Evolutionary conservation across 1,140 invertebrate genomes (phyloP).

Genomic region (Drosophila miranda): DNA sequence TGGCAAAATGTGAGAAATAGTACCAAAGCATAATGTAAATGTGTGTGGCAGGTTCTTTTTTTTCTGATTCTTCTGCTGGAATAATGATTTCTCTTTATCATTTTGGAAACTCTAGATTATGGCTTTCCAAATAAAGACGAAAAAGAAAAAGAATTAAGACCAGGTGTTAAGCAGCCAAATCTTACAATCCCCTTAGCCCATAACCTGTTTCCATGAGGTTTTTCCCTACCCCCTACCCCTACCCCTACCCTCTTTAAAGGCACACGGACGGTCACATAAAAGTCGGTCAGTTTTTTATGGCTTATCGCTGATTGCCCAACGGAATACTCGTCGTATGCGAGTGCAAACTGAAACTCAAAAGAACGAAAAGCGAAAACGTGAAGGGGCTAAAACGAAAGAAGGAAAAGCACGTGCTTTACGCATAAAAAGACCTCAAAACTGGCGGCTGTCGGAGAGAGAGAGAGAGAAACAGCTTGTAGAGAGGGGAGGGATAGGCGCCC

Average conservation of each 20-base stretch:
- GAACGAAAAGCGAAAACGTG: slow-evolving; percentile 1
- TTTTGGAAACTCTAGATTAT: no score
- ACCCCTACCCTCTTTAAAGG: background rate
- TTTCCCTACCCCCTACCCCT: background rate
- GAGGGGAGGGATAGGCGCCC: slow-evolving; percentile 4
- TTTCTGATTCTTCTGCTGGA: no score
- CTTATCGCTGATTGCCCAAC: slow-evolving; percentile 54
- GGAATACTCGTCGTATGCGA: background rate
- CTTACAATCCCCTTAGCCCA: slow-evolving; percentile 12
- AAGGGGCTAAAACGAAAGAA: slow-evolving; percentile 15
- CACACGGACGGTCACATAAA: no score
- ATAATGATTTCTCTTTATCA: no score
- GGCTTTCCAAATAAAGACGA: no score
- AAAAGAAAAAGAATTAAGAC: background rate
- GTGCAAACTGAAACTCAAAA: slow-evolving; percentile 11
- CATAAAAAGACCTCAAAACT: slow-evolving; percentile 22
- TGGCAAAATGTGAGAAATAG: no score
- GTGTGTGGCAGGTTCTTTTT: no score
- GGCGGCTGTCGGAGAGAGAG: no score
- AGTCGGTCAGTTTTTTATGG: slow-evolving; percentile 19
- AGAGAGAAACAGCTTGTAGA: background rate
- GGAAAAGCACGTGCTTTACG: slow-evolving; percentile 66
- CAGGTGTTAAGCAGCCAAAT: background rate
- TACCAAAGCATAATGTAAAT: no score
- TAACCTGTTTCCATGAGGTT: slow-evolving; percentile 28